Evolutionary conservation across 2,113 vertebrate species (phyloP).

Genomic region (Anseranas semipalmata): DNA sequence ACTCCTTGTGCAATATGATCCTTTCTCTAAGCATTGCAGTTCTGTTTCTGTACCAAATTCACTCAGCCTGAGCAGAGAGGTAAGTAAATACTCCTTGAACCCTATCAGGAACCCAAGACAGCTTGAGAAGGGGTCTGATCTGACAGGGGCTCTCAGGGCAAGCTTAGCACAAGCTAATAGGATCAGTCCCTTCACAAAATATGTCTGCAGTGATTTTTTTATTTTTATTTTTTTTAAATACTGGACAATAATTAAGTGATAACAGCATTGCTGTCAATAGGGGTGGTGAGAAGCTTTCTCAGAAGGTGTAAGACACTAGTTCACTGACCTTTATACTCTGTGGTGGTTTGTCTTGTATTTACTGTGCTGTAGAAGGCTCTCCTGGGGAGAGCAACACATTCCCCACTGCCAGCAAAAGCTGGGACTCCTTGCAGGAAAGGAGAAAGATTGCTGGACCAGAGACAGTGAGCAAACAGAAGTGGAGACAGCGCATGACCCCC

Average conservation of each 20-base stretch:
- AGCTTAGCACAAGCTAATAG: neutral
- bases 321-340: neutral
- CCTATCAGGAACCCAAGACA: neutral
- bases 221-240: too few species aligned
- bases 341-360: neutral
- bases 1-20: accelerated
- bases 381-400: accelerated
- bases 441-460: neutral
- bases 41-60: neutral
- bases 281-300: neutral
- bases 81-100: neutral
- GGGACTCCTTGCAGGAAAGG: neutral
- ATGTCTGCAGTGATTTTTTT: neutral
- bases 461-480: neutral
- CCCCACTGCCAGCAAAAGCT: neutral
- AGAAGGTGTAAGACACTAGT: neutral
- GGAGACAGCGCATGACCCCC: accelerated
- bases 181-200: neutral
- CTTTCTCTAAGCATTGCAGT: neutral
- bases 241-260: neutral
- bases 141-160: accelerated
- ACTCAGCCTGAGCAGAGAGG: accelerated
- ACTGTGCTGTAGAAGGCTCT: accelerated
- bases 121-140: neutral
- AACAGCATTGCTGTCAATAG: neutral